Conservation (phyloP, 2,113 vertebrate species). For the Stictonetta naevosa region DNA sequence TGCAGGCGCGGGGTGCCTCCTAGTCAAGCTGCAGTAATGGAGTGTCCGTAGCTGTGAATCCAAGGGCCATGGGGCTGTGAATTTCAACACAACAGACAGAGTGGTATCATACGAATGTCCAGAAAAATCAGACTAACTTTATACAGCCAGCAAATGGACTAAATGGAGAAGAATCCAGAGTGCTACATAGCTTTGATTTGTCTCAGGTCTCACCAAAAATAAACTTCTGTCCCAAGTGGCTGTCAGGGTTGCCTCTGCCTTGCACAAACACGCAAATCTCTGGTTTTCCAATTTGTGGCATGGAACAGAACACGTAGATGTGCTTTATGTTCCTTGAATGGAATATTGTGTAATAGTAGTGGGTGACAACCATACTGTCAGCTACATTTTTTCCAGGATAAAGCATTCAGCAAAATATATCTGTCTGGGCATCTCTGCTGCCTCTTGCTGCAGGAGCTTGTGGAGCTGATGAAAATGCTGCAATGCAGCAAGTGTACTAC, state of each 20-base stretch:
- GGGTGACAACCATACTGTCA: not conserved
- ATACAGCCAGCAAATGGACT: not conserved
- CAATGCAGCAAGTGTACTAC: conserved; percentile 59
- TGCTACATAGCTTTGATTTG: not conserved
- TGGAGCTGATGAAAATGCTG: conserved; percentile 54
- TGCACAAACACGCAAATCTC: not conserved
- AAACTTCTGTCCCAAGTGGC: not conserved
- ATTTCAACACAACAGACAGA: not conserved
- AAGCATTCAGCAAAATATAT: conserved; percentile 39
- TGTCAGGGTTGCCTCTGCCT: not conserved
- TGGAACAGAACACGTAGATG: not conserved
- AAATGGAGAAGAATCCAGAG: not conserved
- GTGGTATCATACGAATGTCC: not conserved
- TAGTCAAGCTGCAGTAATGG: not conserved
- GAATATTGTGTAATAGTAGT: not conserved
- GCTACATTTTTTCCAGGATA: conserved; percentile 17
- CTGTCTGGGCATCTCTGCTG: conserved; percentile 39
- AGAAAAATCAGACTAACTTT: not conserved
- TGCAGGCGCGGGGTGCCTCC: not conserved
- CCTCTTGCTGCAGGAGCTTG: conserved; percentile 14
- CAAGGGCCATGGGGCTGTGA: not conserved
- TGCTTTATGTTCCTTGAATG: not conserved
- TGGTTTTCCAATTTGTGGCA: not conserved
- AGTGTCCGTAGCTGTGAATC: not conserved
- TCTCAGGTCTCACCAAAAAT: not conserved